Evolutionary conservation across 1,140 invertebrate genomes (phyloP).

Genomic region (Drosophila pandora): DNA sequence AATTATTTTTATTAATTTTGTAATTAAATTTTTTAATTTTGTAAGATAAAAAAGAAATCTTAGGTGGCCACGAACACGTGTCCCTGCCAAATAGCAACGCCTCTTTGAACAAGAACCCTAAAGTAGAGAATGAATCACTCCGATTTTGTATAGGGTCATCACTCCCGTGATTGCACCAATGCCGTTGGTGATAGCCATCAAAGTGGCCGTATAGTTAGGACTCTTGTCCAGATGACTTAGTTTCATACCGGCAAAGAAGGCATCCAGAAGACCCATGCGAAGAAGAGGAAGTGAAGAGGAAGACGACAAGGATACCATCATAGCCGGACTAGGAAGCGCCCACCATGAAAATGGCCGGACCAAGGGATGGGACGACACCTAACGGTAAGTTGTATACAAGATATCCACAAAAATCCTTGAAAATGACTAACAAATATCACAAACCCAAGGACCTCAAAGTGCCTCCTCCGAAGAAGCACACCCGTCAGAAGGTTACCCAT

Average conservation of each 20-base stretch:
- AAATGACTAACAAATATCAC: constrained; percentile 87
- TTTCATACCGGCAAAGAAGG: constrained; percentile 91
- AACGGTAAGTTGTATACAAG: too few species aligned
- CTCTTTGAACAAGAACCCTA: too few species aligned
- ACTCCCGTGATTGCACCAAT: constrained; percentile 93
- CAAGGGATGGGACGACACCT: constrained; percentile 82
- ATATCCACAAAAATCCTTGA: too few species aligned
- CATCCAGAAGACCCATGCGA: constrained; percentile 90
- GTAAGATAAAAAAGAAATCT: too few species aligned
- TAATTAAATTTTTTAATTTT: too few species aligned
- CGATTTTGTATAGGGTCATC: constrained; percentile 90
- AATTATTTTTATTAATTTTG: too few species aligned
- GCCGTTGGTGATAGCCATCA: constrained; percentile 94
- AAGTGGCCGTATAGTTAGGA: constrained; percentile 91
- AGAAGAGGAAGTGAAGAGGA: constrained; percentile 87
- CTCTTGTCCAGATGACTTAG: constrained; percentile 93
- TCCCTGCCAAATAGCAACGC: too few species aligned
- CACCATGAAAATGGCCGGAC: constrained; percentile 91
- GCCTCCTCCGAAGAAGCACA: constrained; percentile 89
- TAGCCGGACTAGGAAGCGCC: constrained; percentile 92
- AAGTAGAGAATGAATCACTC: constrained; percentile 84
- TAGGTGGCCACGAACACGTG: too few species aligned
- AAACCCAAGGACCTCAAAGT: constrained; percentile 89
- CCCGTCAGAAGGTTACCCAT: constrained; percentile 90
- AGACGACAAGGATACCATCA: constrained; percentile 86